Evolutionary conservation across 64 coral and sea anemone genomes (phyloP), one percentile per base, ranked within the genome.

Genomic region (Acropora tenuis): DNA sequence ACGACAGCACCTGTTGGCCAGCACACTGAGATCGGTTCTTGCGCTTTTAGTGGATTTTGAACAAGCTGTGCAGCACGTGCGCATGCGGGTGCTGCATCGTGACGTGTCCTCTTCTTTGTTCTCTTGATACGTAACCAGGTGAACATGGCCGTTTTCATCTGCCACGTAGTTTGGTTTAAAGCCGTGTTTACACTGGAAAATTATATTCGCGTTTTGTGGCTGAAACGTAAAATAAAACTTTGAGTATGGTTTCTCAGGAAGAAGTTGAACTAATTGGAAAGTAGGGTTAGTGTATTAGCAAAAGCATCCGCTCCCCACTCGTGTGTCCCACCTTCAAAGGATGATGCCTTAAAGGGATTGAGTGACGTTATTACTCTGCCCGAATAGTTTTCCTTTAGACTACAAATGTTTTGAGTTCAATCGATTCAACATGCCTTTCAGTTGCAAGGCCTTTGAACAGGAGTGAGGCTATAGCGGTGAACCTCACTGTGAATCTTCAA

Each of bases 1-100:
- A 17, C 92, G 92, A 41, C 95, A 97, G 79, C 92, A 81, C 58
- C 73, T 97, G 83, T 97, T 97, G 13, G 90, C 71, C 0, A 81
- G 75, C 45, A 91, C 71, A 41, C 88, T 91, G 41, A 93, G 77
- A 61, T 83, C 92, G 6, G 72, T 43, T 50, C 87, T 78, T 8
- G 78, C 80, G 66, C 7, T 53, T 19, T 66, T 43, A 74, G 40
- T 74, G 47, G 47, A 18, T 16, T 82, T 66, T 47, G 83, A 50
- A 45, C 84, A 57, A 18, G 92, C 59, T 48, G 82, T 8, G 17
- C 92, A 78, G 17, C 92, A 91, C 10, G 87, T 90, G n/a, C 53
- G 65, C 50, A 87, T 46, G 5, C 52, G 42, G 12, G 47, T 53
- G 6, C 8, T 71, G 50, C 45, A 69, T 13, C 58, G 74, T 43